Percentiles rank a stretch among this genome's conserved stretches.
phyloP scores from a whole-genome alignment of 2,888 invertebrate species.

The Hypercompe scribonia region DNA sequence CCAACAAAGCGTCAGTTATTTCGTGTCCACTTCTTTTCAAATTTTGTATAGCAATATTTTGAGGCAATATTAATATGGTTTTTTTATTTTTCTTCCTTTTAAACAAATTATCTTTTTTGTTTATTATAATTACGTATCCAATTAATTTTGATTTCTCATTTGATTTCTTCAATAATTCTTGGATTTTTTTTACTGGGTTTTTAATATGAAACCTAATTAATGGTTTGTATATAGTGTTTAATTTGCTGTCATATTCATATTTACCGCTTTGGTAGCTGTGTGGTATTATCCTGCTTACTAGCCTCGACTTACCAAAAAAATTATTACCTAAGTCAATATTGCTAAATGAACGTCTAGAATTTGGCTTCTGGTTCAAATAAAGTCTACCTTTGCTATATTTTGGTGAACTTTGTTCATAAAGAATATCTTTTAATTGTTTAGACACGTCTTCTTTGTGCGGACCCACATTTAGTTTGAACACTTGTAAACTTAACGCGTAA shows the following conservation, averaged over 20 bases:
- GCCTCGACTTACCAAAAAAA: conserved; percentile 16
- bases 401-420: background rate
- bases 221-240: conserved; percentile 52
- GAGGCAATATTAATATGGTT: background rate
- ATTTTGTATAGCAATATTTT: background rate
- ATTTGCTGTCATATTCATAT: conserved; percentile 47
- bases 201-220: conserved; percentile 48
- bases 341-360: background rate
- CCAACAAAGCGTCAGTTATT: background rate
- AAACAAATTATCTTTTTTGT: conserved; percentile 3
- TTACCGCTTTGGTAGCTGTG: conserved; percentile 35
- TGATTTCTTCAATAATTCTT: background rate
- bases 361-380: background rate
- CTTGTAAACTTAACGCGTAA: conserved; percentile 12
- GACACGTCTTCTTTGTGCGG: background rate
- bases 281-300: conserved; percentile 51
- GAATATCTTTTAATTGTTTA: conserved; percentile 8
- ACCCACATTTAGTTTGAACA: conserved; percentile 22
- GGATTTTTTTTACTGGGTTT: conserved; percentile 26
- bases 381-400: background rate
- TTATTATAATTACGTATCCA: conserved; percentile 7
- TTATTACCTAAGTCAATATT: background rate
- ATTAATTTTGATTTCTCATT: background rate
- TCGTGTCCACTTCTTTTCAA: background rate
- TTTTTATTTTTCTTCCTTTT: background rate